Evolutionary conservation across 2,113 vertebrate genomes (phyloP).

Genomic region (Promerops cafer): DNA sequence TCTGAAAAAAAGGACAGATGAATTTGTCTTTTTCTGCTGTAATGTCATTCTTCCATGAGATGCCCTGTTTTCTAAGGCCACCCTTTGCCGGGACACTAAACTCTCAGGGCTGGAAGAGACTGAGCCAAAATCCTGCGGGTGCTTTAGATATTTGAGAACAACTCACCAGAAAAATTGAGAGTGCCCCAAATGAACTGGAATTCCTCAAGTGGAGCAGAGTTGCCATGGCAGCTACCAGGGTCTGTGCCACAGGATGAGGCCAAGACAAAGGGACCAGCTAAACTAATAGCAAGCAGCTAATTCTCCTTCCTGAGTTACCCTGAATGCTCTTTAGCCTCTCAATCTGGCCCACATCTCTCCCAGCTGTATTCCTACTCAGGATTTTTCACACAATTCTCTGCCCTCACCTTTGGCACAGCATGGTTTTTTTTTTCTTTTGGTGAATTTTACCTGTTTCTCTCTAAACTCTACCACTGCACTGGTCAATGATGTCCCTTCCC

Average conservation of each 20-base stretch:
- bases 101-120: not conserved
- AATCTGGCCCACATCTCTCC: not conserved
- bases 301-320: not conserved
- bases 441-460: not conserved
- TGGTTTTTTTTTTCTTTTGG: not conserved
- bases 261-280: not conserved
- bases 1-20: not conserved
- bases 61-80: not conserved
- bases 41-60: not conserved
- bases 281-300: not conserved
- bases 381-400: not conserved
- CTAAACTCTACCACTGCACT: not conserved
- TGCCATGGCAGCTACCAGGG: conserved; percentile 9
- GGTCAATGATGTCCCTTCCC: not conserved
- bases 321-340: not conserved
- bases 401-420: not conserved
- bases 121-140: not conserved
- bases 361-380: not conserved
- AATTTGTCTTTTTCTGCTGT: not conserved
- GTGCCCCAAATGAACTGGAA: conserved; percentile 5
- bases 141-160: not conserved
- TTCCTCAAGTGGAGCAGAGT: conserved; percentile 8
- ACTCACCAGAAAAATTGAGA: not conserved
- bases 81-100: not conserved
- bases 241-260: not conserved